Evolutionary conservation across 2,797 vertebrate species (phyloP), one percentile per base, ranked within the genome.

Genomic region (Melanotaenia pygmaea): DNA sequence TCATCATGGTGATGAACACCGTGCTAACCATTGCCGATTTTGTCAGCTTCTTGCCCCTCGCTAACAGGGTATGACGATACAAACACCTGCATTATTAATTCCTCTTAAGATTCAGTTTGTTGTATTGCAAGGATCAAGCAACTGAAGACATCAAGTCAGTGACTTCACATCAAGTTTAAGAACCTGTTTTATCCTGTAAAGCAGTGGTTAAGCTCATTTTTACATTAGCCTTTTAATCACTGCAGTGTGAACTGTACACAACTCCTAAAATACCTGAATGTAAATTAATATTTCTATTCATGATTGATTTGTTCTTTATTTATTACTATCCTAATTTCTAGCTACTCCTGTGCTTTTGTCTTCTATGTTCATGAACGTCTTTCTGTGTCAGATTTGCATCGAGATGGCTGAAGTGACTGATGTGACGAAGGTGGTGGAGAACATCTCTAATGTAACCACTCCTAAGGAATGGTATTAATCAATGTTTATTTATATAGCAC

Each of bases 361-460:
- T 22, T 22, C 20, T 20, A 4, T 50, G 47, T 50, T n/a, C 20
- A 50, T 11, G n/a, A 50, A 50, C 22, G 50, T n/a, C 18, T 14
- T 5, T 22, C 18, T 11, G 16, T 54, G n/a, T 40, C 56, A 73
- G 71, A 73, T 73, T 16, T 73, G 43, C 63, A 20, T 73, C 9
- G 71, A 73, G 63, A 73, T 73, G 71, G 14, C 50, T 1, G 35
- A 43, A 32, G 20, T 45, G 26, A 7, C 35, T 14, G 45, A 57
- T 0, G 56, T 73, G 2, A 45, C 5, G 2, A 40, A 73, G 24
- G 63, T 73, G 14, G 18, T 60, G 56, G 47, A 73, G 0, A 14
- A 50, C 16, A 5, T 72, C 12, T 5, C 34, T 5, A 22, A 24
- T 5, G 12, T 12, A 10, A 32, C 20, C 0, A 34, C 34, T 37